Percentiles rank a stretch among this genome's conserved stretches.
phyloP scores from a whole-genome alignment of 2,113 vertebrate species.

The Tupaia chinensis region DNA sequence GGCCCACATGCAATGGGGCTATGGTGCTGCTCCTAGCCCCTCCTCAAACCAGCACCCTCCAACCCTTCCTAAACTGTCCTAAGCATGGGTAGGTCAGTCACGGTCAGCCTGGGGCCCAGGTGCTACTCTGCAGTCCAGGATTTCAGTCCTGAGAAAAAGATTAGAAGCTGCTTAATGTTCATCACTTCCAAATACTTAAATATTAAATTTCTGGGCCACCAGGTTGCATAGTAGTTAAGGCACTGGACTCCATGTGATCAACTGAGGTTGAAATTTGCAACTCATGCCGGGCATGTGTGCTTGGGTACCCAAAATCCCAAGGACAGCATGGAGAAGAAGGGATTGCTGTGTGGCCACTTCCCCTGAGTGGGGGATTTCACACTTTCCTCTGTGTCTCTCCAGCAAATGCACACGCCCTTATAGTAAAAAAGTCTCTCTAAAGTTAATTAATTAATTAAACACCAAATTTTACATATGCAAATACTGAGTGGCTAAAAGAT shows the following conservation, averaged over 20 bases:
- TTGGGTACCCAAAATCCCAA: no score
- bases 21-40: not conserved
- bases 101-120: rapidly evolving
- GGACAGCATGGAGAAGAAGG: no score
- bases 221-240: no score
- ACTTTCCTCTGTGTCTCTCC: no score
- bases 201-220: not conserved
- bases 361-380: no score
- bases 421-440: no score
- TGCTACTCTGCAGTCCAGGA: not conserved
- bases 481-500: not conserved
- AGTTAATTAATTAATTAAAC: not conserved
- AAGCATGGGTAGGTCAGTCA: not conserved
- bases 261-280: no score
- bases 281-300: no score
- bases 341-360: no score
- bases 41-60: not conserved
- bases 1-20: not conserved
- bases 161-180: not conserved
- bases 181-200: not conserved
- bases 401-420: no score
- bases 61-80: not conserved
- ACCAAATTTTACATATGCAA: not conserved
- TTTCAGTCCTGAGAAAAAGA: not conserved
- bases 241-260: no score